Evolutionary conservation across 2,113 vertebrate genomes (phyloP).

Genomic region (Ptilonorhynchus violaceus): DNA sequence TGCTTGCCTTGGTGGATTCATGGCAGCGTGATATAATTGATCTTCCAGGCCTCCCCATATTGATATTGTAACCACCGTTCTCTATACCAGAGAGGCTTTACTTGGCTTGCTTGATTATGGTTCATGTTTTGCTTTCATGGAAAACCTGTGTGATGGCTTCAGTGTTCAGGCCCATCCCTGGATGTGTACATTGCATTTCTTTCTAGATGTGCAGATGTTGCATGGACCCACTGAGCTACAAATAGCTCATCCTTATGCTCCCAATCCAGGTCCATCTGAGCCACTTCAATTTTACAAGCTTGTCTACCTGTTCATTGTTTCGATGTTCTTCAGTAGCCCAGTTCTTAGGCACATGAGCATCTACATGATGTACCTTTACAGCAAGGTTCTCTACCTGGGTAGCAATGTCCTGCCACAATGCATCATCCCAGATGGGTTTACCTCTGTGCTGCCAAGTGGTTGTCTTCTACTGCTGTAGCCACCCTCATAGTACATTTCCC

Average conservation of each 20-base stretch:
- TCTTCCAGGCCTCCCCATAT: background rate
- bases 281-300: background rate
- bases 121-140: background rate
- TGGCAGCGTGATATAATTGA: background rate
- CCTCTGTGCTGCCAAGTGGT: background rate
- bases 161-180: background rate
- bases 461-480: background rate
- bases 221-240: background rate
- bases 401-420: background rate
- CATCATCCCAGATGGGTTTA: background rate
- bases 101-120: background rate
- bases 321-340: background rate
- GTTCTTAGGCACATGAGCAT: background rate
- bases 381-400: background rate
- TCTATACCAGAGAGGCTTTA: background rate
- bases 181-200: background rate
- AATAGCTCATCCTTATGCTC: background rate
- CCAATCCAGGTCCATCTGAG: background rate
- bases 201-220: background rate
- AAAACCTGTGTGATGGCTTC: background rate
- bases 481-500: background rate
- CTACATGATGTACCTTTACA: background rate
- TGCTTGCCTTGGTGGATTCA: background rate
- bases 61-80: background rate
- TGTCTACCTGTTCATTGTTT: background rate